Evolutionary conservation across 2,797 vertebrate species (phyloP).

Genomic region (Sebastes iracundus): DNA sequence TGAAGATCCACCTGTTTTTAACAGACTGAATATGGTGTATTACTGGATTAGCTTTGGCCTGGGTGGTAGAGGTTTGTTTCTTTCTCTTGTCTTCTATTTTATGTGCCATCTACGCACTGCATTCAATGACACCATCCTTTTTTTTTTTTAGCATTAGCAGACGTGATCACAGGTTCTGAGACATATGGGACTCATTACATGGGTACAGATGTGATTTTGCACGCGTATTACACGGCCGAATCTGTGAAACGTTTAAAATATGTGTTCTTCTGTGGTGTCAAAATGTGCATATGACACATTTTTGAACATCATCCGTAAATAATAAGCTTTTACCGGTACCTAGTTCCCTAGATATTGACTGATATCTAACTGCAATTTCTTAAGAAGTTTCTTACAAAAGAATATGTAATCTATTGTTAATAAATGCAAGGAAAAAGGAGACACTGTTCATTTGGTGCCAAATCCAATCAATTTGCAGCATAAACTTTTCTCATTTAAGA

Average conservation of each 20-base stretch:
- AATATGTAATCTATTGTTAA: neutral
- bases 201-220: too few relatives aligned
- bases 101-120: neutral
- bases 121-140: too few relatives aligned
- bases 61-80: neutral
- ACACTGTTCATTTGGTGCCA: neutral
- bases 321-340: accelerated
- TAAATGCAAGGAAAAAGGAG: neutral
- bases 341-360: neutral
- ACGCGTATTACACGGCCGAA: neutral
- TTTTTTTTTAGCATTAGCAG: too few relatives aligned
- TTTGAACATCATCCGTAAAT: neutral
- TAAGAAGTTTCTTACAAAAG: neutral
- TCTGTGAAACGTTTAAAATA: neutral
- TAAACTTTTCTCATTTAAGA: too few relatives aligned
- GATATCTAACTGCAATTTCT: neutral
- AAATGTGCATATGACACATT: neutral
- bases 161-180: neutral
- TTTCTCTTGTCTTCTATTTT: neutral
- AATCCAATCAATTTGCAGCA: neutral
- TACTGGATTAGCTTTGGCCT: neutral
- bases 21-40: neutral
- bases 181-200: too few relatives aligned
- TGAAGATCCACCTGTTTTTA: neutral
- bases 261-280: neutral